Conservation (phyloP, 1,140 invertebrate genomes). For the Cheumatopsyche charites region DNA sequence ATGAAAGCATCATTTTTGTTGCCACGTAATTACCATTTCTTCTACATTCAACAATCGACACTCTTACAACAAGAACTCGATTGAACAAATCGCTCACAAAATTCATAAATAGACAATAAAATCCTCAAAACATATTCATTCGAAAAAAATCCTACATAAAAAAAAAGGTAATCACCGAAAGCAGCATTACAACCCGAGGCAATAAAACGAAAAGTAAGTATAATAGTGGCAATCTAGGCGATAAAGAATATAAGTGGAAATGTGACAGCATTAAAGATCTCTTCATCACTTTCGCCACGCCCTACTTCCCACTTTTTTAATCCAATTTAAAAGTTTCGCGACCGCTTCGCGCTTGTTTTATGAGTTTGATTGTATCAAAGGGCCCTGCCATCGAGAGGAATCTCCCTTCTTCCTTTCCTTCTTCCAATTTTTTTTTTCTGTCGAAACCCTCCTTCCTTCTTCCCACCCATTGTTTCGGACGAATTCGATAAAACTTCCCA, state of each 20-base stretch:
- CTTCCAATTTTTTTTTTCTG: not conserved
- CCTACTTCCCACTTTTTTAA: slow-evolving; percentile 44
- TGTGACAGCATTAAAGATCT: slow-evolving; percentile 29
- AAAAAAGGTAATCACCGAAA: too few species aligned
- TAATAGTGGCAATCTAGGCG: slow-evolving; percentile 4
- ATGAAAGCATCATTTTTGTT: too few species aligned
- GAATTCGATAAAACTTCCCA: slow-evolving; percentile 42
- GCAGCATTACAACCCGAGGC: too few species aligned
- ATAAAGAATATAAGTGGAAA: slow-evolving; percentile 13
- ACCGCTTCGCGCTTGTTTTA: slow-evolving; percentile 47
- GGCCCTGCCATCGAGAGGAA: slow-evolving; percentile 33
- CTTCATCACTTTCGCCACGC: slow-evolving; percentile 20
- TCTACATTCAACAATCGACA: too few species aligned
- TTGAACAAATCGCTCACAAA: too few species aligned
- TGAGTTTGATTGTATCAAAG: slow-evolving; percentile 48
- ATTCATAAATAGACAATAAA: too few species aligned
- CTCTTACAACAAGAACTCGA: too few species aligned
- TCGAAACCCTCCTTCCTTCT: not conserved
- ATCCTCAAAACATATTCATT: too few species aligned
- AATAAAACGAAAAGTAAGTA: too few species aligned
- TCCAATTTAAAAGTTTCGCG: slow-evolving; percentile 48
- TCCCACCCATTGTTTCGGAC: slow-evolving; percentile 36
- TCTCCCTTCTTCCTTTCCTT: slow-evolving; percentile 22
- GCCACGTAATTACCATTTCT: too few species aligned
- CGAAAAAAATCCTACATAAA: too few species aligned